Conservation (phyloP, 2,113 vertebrate species). For the Ceuthmochares aereus region DNA sequence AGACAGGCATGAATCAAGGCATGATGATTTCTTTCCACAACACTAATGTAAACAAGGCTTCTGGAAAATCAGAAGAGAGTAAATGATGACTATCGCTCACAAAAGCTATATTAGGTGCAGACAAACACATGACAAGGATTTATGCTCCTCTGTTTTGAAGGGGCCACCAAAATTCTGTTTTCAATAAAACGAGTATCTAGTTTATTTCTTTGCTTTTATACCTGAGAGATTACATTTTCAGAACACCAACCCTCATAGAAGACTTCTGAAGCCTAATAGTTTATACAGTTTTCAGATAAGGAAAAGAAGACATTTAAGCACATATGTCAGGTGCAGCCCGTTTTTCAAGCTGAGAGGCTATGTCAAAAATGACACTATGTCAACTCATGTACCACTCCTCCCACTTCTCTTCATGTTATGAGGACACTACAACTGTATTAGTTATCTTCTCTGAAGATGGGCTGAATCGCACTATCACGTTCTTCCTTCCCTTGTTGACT, state of each 20-base stretch:
- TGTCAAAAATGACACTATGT: rapidly evolving
- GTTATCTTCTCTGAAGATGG: neutral
- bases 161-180: neutral
- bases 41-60: neutral
- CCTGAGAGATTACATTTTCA: neutral
- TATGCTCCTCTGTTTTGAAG: neutral
- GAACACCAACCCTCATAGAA: neutral
- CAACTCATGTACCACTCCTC: neutral
- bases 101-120: neutral
- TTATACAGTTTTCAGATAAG: neutral
- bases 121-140: neutral
- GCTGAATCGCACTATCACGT: neutral
- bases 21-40: neutral
- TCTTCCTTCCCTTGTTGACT: neutral
- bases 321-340: neutral
- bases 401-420: neutral
- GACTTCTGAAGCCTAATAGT: neutral
- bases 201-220: neutral
- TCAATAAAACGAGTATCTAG: neutral
- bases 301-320: neutral
- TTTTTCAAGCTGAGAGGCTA: neutral
- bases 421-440: neutral
- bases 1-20: neutral
- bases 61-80: neutral
- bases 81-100: neutral